phyloP scores from a whole-genome alignment of 1,140 invertebrate genomes.

The Dendrolimus punctatus region DNA sequence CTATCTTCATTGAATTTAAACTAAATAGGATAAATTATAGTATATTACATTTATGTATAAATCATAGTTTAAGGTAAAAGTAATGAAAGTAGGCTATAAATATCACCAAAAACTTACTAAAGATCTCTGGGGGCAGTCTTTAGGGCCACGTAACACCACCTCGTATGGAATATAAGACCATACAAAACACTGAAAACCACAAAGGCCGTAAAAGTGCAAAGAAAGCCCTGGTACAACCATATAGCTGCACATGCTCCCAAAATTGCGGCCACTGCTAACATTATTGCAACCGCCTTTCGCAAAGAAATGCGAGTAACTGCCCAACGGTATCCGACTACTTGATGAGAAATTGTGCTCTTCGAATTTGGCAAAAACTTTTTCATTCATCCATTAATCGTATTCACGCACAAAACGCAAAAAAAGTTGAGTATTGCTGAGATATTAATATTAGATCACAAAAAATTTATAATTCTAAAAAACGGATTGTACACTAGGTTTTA shows the following conservation, averaged over 20 bases:
- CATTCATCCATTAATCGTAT: background rate
- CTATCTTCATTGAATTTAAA: background rate
- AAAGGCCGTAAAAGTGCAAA: constrained; percentile 29
- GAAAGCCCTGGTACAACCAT: constrained; percentile 39
- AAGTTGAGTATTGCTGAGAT: too few relatives aligned
- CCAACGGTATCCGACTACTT: constrained; percentile 28
- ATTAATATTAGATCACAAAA: too few relatives aligned
- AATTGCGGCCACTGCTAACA: constrained; percentile 24
- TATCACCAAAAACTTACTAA: constrained; percentile 63
- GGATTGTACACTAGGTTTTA: too few relatives aligned
- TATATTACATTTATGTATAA: too few relatives aligned
- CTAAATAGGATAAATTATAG: background rate
- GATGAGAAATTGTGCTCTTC: constrained; percentile 2
- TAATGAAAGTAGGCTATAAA: constrained; percentile 9
- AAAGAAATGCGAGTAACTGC: constrained; percentile 52
- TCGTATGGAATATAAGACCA: constrained; percentile 49
- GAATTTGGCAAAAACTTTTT: background rate
- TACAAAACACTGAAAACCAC: constrained; percentile 32
- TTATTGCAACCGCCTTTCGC: constrained; percentile 43
- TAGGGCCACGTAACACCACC: constrained; percentile 81
- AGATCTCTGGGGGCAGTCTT: constrained; percentile 81
- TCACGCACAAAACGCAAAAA: too few relatives aligned
- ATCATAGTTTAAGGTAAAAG: constrained; percentile 10
- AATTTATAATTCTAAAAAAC: too few relatives aligned
- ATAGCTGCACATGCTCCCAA: constrained; percentile 33